A percentile compares a stretch with the other conserved stretches of the same genome.
These are phyloP conservation scores for Spilogale gracilis DNA, from an alignment of 2,113 vertebrate genomes.

Conservation along the genomic window DNA sequence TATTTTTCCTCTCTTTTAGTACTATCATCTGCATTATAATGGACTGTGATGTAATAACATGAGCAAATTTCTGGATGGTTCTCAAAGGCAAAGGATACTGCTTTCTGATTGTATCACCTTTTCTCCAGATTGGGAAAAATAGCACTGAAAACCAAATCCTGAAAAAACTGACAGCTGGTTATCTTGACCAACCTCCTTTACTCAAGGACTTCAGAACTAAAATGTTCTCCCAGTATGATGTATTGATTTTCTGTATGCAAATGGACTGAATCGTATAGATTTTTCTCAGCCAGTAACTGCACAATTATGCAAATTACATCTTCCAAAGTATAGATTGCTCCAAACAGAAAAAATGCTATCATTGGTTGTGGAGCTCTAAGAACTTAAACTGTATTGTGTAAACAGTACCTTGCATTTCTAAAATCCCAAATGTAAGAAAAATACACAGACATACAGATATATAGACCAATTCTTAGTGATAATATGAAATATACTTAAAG, in stretches of 20 bases:
- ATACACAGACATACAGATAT: constrained; percentile 88
- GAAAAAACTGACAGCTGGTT: constrained; percentile 77
- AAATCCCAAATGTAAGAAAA: constrained; percentile 88
- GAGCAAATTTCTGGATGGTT: constrained; percentile 68
- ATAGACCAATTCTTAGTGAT: constrained; percentile 89
- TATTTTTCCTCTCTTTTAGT: constrained; percentile 79
- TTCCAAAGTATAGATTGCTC: constrained; percentile 76
- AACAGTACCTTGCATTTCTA: constrained; percentile 86
- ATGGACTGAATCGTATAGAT: constrained; percentile 81
- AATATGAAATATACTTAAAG: constrained; percentile 92
- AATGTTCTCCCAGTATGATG: constrained; percentile 45
- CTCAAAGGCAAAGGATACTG: constrained; percentile 77
- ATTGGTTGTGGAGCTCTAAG: constrained; percentile 79
- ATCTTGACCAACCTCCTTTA: constrained; percentile 67
- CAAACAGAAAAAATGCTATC: constrained; percentile 79
- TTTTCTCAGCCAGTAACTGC: constrained; percentile 78
- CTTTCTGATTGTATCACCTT: constrained; percentile 75
- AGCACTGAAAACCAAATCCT: constrained; percentile 86
- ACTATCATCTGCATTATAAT: constrained; percentile 82
- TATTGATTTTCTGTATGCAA: constrained; percentile 73
- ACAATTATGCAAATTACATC: constrained; percentile 74
- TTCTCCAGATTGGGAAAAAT: constrained; percentile 68
- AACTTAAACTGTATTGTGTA: constrained; percentile 82
- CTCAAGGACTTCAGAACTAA: constrained; percentile 77
- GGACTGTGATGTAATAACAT: constrained; percentile 77